A percentile compares a stretch with the other conserved stretches of the same genome.
Conservation (phyloP, 1,140 invertebrate species). For the Eubasilissa regina region DNA sequence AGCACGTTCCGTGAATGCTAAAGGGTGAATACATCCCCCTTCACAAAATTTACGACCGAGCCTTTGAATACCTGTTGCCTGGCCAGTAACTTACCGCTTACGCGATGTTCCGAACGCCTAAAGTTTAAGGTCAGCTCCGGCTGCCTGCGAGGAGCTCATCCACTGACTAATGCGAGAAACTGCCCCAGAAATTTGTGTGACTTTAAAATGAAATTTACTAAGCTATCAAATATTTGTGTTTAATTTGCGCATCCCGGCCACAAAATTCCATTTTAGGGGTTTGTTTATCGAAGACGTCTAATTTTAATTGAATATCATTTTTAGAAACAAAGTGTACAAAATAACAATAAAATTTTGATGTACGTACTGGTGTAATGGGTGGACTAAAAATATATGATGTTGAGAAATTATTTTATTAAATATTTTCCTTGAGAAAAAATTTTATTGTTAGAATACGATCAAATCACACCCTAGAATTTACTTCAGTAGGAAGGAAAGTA, state of each 20-base stretch:
- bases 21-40: background rate
- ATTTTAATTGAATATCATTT: conserved; percentile 1
- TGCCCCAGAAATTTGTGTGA: background rate
- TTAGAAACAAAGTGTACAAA: background rate
- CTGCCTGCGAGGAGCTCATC: background rate
- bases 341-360: no score
- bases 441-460: no score
- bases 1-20: conserved; percentile 11
- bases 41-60: conserved; percentile 9
- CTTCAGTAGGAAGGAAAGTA: no score
- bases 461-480: no score
- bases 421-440: no score
- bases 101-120: background rate
- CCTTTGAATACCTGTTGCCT: conserved; percentile 23
- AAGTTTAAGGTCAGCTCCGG: conserved; percentile 13
- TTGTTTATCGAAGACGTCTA: background rate
- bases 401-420: no score
- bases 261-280: background rate
- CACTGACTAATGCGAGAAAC: background rate
- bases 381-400: no score
- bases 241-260: background rate
- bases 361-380: no score
- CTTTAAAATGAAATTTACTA: background rate
- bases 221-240: background rate
- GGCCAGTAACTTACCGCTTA: conserved; percentile 9